Conservation (phyloP, 2,888 invertebrate species). For the Branchellion lobata region DNA sequence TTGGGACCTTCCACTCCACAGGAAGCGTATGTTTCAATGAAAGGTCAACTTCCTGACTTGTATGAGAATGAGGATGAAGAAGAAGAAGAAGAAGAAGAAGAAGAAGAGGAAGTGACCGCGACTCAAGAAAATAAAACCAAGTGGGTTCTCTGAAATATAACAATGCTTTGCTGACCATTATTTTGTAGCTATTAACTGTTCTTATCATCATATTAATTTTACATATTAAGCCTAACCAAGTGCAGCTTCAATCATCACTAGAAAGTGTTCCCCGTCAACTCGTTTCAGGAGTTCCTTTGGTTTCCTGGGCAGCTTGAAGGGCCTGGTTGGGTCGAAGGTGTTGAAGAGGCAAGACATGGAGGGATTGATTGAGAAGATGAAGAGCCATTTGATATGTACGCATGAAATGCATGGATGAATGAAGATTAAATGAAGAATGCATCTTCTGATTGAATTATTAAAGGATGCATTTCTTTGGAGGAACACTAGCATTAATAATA, state of each 20-base stretch:
- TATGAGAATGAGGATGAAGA: not conserved
- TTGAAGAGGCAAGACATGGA: constrained; percentile 77
- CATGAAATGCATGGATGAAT: too few relatives aligned
- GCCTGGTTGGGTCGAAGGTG: constrained; percentile 71
- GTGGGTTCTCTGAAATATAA: not conserved
- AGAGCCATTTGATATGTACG: constrained; percentile 81
- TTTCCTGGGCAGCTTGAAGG: constrained; percentile 67
- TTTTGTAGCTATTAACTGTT: not conserved
- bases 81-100: constrained; percentile 37
- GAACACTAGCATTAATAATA: too few relatives aligned
- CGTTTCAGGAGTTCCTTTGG: constrained; percentile 53
- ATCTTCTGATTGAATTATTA: too few relatives aligned
- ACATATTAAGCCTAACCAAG: too few relatives aligned
- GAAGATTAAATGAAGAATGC: too few relatives aligned
- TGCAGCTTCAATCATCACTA: too few relatives aligned
- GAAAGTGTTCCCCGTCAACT: too few relatives aligned
- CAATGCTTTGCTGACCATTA: not conserved
- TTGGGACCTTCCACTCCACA: not conserved
- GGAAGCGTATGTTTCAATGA: constrained; percentile 45
- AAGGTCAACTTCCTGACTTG: constrained; percentile 50
- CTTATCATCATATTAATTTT: too few relatives aligned
- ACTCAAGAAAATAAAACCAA: not conserved
- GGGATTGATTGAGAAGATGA: constrained; percentile 86
- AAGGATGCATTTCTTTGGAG: too few relatives aligned
- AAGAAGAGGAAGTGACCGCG: not conserved